phyloP scores from a whole-genome alignment of 2,113 vertebrate species.

The Percopsis transmontana region DNA sequence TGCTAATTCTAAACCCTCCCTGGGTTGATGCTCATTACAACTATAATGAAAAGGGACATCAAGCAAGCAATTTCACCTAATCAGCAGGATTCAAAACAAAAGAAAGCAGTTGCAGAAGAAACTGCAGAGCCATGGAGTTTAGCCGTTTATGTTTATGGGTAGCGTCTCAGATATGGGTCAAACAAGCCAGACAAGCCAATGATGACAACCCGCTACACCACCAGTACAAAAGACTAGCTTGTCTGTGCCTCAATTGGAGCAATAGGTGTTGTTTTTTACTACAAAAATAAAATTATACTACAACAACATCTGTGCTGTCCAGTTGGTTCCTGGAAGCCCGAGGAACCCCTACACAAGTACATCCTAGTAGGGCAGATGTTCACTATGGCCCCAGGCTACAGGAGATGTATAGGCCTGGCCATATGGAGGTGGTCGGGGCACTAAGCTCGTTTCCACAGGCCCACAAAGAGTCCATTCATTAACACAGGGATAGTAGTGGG shows the following conservation, averaged over 20 bases:
- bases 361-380: conserved; percentile 76
- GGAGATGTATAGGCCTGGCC: conserved; percentile 72
- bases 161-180: conserved; percentile 62
- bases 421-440: conserved; percentile 78
- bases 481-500: conserved; percentile 58
- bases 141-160: conserved; percentile 61
- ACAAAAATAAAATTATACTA: conserved; percentile 31
- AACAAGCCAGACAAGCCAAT: conserved; percentile 60
- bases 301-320: conserved; percentile 56
- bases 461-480: conserved; percentile 79
- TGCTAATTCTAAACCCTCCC: conserved; percentile 27
- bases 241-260: conserved; percentile 34
- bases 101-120: conserved; percentile 51
- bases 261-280: conserved; percentile 37
- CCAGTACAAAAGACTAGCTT: conserved; percentile 8
- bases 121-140: conserved; percentile 64
- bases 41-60: conserved; percentile 41
- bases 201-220: conserved; percentile 19
- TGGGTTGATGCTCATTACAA: conserved; percentile 38
- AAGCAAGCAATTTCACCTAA: conserved; percentile 42
- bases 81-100: conserved; percentile 59
- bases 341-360: conserved; percentile 53
- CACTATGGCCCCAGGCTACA: conserved; percentile 67
- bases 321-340: conserved; percentile 46
- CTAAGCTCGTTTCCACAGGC: conserved; percentile 74